Evolutionary conservation across 1,140 invertebrate species (phyloP).

Genomic region (Eubasilissa regina): DNA sequence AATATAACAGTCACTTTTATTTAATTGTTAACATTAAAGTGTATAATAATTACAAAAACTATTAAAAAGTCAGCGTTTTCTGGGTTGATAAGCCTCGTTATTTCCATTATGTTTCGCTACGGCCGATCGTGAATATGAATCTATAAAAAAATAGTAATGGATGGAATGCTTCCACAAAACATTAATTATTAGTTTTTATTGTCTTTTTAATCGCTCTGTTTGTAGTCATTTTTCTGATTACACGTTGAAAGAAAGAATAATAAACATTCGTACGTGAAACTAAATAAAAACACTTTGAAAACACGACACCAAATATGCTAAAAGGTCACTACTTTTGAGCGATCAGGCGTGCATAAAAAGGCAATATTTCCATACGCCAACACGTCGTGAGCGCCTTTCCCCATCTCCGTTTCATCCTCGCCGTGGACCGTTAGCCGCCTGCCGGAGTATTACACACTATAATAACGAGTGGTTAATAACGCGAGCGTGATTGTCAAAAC

Average conservation of each 20-base stretch:
- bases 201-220: not conserved
- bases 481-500: slow-evolving; percentile 58
- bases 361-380: slow-evolving; percentile 55
- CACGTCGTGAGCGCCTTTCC: slow-evolving; percentile 55
- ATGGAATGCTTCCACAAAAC: too few species aligned
- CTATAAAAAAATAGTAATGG: too few species aligned
- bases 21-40: too few species aligned
- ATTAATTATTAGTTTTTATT: slow-evolving; percentile 8
- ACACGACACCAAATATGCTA: slow-evolving; percentile 13
- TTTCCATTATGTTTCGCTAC: too few species aligned
- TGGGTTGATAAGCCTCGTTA: too few species aligned
- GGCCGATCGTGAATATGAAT: too few species aligned
- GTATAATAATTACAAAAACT: too few species aligned
- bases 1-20: too few species aligned
- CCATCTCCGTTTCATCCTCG: slow-evolving; percentile 53
- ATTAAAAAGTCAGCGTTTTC: too few species aligned
- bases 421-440: slow-evolving; percentile 44
- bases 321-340: slow-evolving; percentile 50
- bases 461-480: slow-evolving; percentile 54
- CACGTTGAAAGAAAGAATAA: slow-evolving; percentile 4
- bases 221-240: not conserved
- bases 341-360: slow-evolving; percentile 55
- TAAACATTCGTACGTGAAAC: slow-evolving; percentile 17
- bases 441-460: slow-evolving; percentile 41
- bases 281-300: slow-evolving; percentile 22